Evolutionary conservation across 2,113 vertebrate species (phyloP), one percentile per base, ranked within the genome.

Genomic region (Archilochus colubris): DNA sequence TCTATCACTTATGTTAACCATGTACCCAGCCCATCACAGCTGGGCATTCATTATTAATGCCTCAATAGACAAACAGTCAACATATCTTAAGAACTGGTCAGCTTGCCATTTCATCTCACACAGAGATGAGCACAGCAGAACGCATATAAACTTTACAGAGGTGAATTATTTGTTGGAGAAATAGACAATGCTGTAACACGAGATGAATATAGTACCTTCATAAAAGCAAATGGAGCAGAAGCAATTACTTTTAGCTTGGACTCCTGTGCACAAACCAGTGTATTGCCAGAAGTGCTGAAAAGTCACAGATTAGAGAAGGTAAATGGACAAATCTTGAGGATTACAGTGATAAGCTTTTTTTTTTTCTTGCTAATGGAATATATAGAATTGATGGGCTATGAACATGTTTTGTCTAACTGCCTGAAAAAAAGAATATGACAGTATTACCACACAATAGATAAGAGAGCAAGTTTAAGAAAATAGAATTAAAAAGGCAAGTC

Each of bases 211-310:
- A 70, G 12, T 43, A 63, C 10, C 40, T 72, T 76, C 36, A 82
- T 76, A 87, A 94, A 89, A 87, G 27, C 10, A 85, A 89, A 85
- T 30, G 58, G 44, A 93, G 36, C 40, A 85, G 78, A 96, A 82
- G 11, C 70, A 87, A 80, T 66, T 66, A 59, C 55, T 86, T 82
- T 63, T 82, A 79, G 57, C 36, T 66, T 53, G 23, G 31, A 79
- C 12, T 87, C 21, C n/a, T 40, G 14, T 54, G 36, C 40, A 62
- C 40, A 89, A 62, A 78, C 17, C 6, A 73, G 12, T 44, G 3
- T 44, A 9, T 27, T 91, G 23, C 40, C 40, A 79, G 57, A 73
- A 89, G 72, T 68, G 54, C 14, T 61, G 54, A 59, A 79, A 89
- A 17, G 7, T 4, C 38, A 69, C 36, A 73, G 46, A 69, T 50